Evolutionary conservation across 1,140 invertebrate species (phyloP).

Genomic region (Drosophila pectinifera): DNA sequence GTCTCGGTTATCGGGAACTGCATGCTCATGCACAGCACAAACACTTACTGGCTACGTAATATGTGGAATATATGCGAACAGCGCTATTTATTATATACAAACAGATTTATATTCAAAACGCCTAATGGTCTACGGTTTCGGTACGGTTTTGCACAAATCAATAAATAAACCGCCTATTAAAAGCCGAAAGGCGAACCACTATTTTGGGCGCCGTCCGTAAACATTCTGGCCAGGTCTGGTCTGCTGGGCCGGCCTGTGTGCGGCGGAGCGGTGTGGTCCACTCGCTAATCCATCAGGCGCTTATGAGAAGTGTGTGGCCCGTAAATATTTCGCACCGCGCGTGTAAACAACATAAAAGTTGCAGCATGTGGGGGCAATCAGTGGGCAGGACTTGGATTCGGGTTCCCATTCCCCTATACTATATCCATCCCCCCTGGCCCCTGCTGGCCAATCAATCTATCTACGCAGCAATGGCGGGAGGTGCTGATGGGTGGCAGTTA

Average conservation of each 20-base stretch:
- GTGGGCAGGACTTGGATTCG: constrained; percentile 1
- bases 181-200: constrained; percentile 40
- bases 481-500: constrained; percentile 12
- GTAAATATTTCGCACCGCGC: constrained; percentile 68
- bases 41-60: constrained; percentile 20
- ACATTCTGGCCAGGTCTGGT: constrained; percentile 35
- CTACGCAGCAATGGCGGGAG: constrained; percentile 44
- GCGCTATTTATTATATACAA: constrained; percentile 56
- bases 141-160: constrained; percentile 49
- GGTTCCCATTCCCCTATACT: constrained; percentile 6
- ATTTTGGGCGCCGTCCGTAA: constrained; percentile 57
- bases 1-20: constrained; percentile 32
- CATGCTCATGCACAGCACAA: constrained; percentile 53
- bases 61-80: constrained; percentile 28
- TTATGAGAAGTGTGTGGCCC: constrained; percentile 67
- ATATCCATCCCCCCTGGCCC: background rate
- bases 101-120: constrained; percentile 42
- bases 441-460: constrained; percentile 24
- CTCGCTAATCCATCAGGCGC: constrained; percentile 72
- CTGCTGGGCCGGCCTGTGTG: background rate
- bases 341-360: constrained; percentile 79
- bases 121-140: constrained; percentile 62
- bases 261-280: constrained; percentile 6
- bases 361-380: constrained; percentile 69
- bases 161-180: constrained; percentile 64